Conservation (phyloP, 1,140 invertebrate genomes). For the Brachionus manjavacas region DNA sequence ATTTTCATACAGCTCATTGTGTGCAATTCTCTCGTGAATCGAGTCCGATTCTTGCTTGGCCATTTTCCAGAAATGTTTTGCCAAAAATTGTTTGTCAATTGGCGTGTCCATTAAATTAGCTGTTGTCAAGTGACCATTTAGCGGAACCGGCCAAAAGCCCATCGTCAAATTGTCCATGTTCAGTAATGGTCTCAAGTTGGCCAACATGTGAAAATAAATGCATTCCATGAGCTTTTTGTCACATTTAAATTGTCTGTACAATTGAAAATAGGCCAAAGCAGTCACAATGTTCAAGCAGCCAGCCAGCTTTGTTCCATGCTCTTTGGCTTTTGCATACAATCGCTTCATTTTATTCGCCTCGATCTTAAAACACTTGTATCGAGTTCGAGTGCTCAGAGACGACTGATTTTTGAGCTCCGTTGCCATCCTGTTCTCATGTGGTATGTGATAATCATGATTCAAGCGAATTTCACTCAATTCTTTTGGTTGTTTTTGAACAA, state of each 20-base stretch:
- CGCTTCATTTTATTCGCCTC: not conserved
- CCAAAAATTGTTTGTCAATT: conserved; percentile 1
- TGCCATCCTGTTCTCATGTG: not conserved
- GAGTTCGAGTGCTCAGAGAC: not conserved
- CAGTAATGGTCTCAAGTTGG: conserved; percentile 9
- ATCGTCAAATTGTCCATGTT: conserved; percentile 13
- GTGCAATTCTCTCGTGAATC: not conserved
- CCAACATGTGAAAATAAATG: conserved; percentile 20
- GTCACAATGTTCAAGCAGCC: not conserved
- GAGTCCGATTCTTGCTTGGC: not conserved
- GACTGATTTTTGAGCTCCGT: not conserved
- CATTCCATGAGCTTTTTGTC: not conserved
- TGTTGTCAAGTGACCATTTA: not conserved
- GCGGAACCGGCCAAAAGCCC: not conserved
- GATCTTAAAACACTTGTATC: conserved; percentile 3
- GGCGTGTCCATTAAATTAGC: not conserved
- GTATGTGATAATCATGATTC: not conserved
- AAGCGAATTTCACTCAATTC: not conserved
- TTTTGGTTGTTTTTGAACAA: not conserved
- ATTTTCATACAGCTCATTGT: not conserved
- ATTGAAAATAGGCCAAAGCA: not conserved
- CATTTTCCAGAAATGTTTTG: not conserved
- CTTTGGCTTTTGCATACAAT: not conserved
- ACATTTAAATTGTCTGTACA: conserved; percentile 17
- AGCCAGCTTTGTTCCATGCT: not conserved